Conservation (phyloP, 2,888 invertebrate genomes). For the Mellilla xanthometata region DNA sequence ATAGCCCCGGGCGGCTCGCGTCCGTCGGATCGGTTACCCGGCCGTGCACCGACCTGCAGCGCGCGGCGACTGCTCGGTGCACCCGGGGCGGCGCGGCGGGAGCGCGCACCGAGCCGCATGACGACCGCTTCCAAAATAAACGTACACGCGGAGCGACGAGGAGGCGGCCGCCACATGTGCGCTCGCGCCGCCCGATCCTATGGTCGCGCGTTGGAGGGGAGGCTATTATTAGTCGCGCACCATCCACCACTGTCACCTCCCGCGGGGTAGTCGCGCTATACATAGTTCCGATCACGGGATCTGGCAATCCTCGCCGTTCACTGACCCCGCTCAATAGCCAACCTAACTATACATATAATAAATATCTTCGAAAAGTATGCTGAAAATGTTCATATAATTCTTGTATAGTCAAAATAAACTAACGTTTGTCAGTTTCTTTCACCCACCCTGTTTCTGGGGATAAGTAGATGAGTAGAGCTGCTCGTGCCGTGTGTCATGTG, state of each 20-base stretch:
- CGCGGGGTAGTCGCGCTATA: constrained; percentile 79
- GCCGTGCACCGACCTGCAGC: constrained; percentile 77
- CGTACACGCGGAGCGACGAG: constrained; percentile 63
- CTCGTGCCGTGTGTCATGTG: no score
- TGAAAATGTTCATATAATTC: neutral
- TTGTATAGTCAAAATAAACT: constrained; percentile 2
- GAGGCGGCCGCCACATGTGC: constrained; percentile 73
- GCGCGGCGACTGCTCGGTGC: constrained; percentile 56
- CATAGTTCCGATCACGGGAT: constrained; percentile 75
- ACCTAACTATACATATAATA: constrained; percentile 29
- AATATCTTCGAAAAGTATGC: constrained; percentile 13
- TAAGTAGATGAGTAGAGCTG: no score
- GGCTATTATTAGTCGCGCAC: constrained; percentile 78
- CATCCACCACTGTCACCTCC: constrained; percentile 83
- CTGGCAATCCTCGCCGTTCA: constrained; percentile 77
- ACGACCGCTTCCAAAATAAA: constrained; percentile 79
- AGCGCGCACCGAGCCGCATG: constrained; percentile 73
- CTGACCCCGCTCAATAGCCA: constrained; percentile 65
- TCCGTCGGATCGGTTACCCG: constrained; percentile 80
- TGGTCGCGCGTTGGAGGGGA: constrained; percentile 77
- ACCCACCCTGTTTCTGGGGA: no score
- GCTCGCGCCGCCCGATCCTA: constrained; percentile 53
- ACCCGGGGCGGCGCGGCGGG: constrained; percentile 44
- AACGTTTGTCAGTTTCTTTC: neutral
- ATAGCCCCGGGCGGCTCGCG: constrained; percentile 83